Evolutionary conservation across 2,797 vertebrate genomes (phyloP).

Genomic region (Neostethus bicornis): DNA sequence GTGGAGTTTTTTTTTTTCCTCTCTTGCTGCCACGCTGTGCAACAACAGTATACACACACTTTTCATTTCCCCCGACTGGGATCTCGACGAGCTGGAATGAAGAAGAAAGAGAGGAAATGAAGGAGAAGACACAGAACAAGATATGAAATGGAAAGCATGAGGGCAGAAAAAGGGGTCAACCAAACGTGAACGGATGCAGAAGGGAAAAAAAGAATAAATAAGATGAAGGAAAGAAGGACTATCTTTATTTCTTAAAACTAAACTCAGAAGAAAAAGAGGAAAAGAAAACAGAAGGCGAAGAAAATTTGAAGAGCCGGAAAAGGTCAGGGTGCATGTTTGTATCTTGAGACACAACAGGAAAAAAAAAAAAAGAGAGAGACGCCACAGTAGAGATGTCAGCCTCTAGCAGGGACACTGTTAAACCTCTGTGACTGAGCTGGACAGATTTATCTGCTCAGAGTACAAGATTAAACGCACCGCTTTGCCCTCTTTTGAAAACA

Average conservation of each 20-base stretch:
- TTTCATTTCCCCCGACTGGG: conserved; percentile 57
- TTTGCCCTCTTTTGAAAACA: conserved; percentile 50
- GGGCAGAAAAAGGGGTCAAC: conserved; percentile 27
- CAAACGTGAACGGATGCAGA: conserved; percentile 46
- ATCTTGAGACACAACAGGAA: conserved; percentile 34
- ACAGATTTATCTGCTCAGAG: conserved; percentile 57
- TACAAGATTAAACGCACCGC: conserved; percentile 50
- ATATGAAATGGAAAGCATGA: conserved; percentile 6
- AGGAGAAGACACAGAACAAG: conserved; percentile 19
- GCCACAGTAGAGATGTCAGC: conserved; percentile 55
- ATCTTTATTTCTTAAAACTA: conserved; percentile 42
- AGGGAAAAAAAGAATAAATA: conserved; percentile 12
- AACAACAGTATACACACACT: conserved; percentile 53
- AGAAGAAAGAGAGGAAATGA: conserved; percentile 38
- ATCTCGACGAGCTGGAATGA: conserved; percentile 35
- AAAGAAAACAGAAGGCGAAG: conserved; percentile 39
- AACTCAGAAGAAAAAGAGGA: conserved; percentile 29
- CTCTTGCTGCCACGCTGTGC: conserved; percentile 52
- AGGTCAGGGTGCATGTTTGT: conserved; percentile 53
- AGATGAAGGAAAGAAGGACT: conserved; percentile 35
- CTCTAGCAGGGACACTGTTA: conserved; percentile 55
- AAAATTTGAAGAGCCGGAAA: no score
- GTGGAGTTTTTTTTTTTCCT: conserved; percentile 64
- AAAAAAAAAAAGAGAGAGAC: conserved; percentile 39
- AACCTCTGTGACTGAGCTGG: conserved; percentile 59